These are phyloP conservation scores for Caenorhabditis sp. DNA, from an alignment of 2,888 invertebrate species.

Conservation along the genomic window DNA sequence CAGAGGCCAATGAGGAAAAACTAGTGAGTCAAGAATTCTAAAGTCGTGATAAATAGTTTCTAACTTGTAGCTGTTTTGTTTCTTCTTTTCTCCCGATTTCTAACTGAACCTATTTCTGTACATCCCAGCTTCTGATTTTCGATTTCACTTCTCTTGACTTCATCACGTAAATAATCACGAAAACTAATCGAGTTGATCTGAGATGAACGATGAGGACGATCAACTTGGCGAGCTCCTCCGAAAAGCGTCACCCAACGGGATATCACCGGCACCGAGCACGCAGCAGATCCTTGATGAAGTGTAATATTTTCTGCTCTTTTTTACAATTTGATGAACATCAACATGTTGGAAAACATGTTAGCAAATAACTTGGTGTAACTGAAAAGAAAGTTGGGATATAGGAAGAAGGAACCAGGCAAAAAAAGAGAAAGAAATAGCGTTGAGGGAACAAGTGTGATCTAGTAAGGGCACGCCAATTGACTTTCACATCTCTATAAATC, in stretches of 20 bases:
- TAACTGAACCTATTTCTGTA: neutral
- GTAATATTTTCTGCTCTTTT: constrained; percentile 49
- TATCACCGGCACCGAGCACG: constrained; percentile 60
- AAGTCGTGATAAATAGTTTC: constrained; percentile 39
- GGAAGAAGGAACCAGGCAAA: constrained; percentile 7
- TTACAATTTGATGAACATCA: constrained; percentile 23
- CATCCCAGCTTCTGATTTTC: neutral
- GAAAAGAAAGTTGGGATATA: neutral
- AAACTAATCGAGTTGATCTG: constrained; percentile 3
- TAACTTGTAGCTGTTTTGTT: constrained; percentile 2
- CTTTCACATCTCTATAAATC: neutral
- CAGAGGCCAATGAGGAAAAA: constrained; percentile 59
- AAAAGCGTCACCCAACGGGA: constrained; percentile 62
- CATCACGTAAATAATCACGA: neutral
- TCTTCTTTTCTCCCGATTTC: neutral
- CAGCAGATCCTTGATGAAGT: constrained; percentile 61
- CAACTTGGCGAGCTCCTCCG: constrained; percentile 59
- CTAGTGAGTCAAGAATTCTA: constrained; percentile 51
- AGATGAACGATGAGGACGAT: constrained; percentile 65
- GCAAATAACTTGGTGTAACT: neutral
- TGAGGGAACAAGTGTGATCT: constrained; percentile 20
- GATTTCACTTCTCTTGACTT: too few relatives aligned
- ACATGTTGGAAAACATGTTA: constrained; percentile 16
- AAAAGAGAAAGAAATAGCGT: neutral
- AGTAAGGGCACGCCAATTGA: constrained; percentile 40